Percentiles rank a stretch among this genome's conserved stretches.
These are phyloP conservation scores for Phalanger gymnotis DNA, from an alignment of 2,797 vertebrate species.

Conservation along the genomic window DNA sequence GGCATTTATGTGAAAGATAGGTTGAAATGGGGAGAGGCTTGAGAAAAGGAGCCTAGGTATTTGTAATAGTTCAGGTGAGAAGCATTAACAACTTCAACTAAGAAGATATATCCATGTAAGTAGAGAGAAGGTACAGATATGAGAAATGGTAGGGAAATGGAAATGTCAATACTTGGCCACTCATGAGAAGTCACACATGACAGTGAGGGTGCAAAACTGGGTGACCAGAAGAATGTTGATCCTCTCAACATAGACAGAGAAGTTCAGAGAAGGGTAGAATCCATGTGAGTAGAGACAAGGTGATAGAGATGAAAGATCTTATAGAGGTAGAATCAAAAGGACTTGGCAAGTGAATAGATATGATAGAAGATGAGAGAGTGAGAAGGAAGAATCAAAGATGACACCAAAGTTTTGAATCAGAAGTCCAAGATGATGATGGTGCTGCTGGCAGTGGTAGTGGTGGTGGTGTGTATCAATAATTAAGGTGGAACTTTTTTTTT, in stretches of 20 bases:
- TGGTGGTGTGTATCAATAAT: no score
- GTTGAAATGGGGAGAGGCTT: background rate
- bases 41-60: background rate
- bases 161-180: background rate
- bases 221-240: background rate
- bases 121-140: background rate
- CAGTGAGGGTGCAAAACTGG: background rate
- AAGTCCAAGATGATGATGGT: background rate
- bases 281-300: background rate
- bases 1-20: background rate
- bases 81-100: background rate
- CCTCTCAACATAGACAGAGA: background rate
- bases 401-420: background rate
- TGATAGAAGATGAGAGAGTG: background rate
- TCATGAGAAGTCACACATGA: background rate
- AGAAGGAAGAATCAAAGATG: background rate
- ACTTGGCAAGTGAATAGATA: background rate
- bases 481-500: no score
- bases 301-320: background rate
- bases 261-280: background rate
- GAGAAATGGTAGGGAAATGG: background rate
- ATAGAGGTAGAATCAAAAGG: background rate
- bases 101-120: background rate
- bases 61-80: background rate
- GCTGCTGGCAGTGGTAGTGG: background rate